Percentiles rank a stretch among this genome's conserved stretches.
phyloP scores from a whole-genome alignment of 64 coral and sea anemone species.

The Actinia equina region DNA sequence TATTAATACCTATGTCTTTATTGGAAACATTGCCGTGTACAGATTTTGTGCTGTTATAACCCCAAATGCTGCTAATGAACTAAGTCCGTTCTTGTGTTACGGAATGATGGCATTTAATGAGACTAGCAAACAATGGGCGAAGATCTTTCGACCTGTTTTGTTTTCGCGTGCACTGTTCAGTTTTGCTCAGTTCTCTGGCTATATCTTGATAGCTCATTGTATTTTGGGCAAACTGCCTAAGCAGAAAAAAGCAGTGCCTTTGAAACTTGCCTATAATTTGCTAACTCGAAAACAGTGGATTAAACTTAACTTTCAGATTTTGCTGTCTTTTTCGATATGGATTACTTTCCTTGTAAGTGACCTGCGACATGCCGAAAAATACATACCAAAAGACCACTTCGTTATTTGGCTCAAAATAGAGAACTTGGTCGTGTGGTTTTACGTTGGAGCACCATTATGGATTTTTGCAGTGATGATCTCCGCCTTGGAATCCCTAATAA shows the following conservation, averaged over 20 bases:
- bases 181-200: constrained; percentile 18
- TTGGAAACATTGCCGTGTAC: constrained; percentile 10
- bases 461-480: neutral
- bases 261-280: neutral
- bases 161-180: neutral
- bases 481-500: constrained; percentile 3
- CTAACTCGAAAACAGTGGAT: constrained; percentile 20
- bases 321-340: constrained; percentile 15
- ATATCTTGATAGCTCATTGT: neutral
- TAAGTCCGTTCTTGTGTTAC: constrained; percentile 28
- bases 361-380: neutral
- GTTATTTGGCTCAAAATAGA: constrained; percentile 19
- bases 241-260: neutral
- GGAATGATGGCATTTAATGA: neutral
- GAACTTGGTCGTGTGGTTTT: constrained; percentile 12
- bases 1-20: neutral
- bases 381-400: constrained; percentile 4
- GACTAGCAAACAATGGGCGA: neutral
- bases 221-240: neutral
- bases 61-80: neutral
- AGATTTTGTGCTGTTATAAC: neutral
- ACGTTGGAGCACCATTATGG: constrained; percentile 10
- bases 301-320: constrained; percentile 4
- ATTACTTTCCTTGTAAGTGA: neutral
- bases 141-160: neutral